Evolutionary conservation across 1,140 invertebrate species (phyloP).

Genomic region (Drosophila kohkoa): DNA sequence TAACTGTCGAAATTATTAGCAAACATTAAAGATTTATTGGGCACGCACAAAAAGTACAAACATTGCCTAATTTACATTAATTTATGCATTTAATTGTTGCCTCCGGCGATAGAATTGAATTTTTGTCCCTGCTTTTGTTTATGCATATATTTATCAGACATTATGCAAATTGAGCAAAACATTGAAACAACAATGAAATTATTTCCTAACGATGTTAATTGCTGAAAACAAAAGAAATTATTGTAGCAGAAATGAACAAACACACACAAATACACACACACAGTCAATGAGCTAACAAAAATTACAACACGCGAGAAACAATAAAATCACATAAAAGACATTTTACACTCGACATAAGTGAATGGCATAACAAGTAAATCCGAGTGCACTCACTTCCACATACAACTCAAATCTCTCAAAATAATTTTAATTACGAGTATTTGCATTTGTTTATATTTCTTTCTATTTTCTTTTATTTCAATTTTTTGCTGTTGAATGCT

Average conservation of each 20-base stretch:
- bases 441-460: conserved; percentile 19
- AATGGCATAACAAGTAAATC: conserved; percentile 38
- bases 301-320: conserved; percentile 30
- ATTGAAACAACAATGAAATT: conserved; percentile 52
- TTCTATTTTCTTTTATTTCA: conserved; percentile 4
- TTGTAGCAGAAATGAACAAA: conserved; percentile 23
- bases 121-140: conserved; percentile 33
- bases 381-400: conserved; percentile 23
- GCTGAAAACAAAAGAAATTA: conserved; percentile 54
- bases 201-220: conserved; percentile 63
- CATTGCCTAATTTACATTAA: conserved; percentile 4
- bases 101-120: conserved; percentile 13
- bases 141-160: conserved; percentile 21
- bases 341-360: conserved; percentile 57
- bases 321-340: conserved; percentile 73
- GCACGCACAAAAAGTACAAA: conserved; percentile 2
- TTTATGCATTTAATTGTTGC: conserved; percentile 12
- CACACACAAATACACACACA: conserved; percentile 26
- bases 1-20: conserved; percentile 31
- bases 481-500: conserved; percentile 6
- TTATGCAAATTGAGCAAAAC: conserved; percentile 63
- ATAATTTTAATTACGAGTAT: conserved; percentile 8
- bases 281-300: conserved; percentile 4
- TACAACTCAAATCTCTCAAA: conserved; percentile 8
- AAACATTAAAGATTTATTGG: conserved; percentile 53